Percentiles rank a stretch among this genome's conserved stretches.
Evolutionary conservation across 2,113 vertebrate species (phyloP).

Genomic region (Lucifuga dentata): DNA sequence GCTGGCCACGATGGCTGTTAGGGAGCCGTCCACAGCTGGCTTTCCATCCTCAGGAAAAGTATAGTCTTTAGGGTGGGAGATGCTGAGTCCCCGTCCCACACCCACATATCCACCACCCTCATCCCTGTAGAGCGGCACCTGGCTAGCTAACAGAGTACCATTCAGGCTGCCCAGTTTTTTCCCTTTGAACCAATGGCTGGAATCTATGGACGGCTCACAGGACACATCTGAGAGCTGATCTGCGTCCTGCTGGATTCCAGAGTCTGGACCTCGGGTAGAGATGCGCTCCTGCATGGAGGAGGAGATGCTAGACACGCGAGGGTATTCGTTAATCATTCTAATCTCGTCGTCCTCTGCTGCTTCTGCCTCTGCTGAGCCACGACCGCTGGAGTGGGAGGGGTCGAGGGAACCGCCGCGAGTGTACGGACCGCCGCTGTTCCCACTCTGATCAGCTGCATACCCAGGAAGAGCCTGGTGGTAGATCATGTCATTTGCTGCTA

Average conservation of each 20-base stretch:
- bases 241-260: slow-evolving; percentile 97
- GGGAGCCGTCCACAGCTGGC: slow-evolving; percentile 90
- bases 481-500: slow-evolving; percentile 86
- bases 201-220: slow-evolving; percentile 91
- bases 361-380: slow-evolving; percentile 91
- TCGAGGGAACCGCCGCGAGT: slow-evolving; percentile 93
- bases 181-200: slow-evolving; percentile 92
- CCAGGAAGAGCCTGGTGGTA: slow-evolving; percentile 96
- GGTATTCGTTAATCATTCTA: slow-evolving; percentile 98
- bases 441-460: slow-evolving; percentile 80
- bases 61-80: slow-evolving; percentile 92
- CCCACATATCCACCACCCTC: slow-evolving; percentile 89
- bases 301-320: slow-evolving; percentile 92
- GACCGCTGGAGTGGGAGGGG: slow-evolving; percentile 96
- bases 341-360: slow-evolving; percentile 98
- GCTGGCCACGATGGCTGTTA: slow-evolving; percentile 95
- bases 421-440: slow-evolving; percentile 82
- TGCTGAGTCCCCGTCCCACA: slow-evolving; percentile 88
- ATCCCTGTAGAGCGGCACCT: slow-evolving; percentile 89
- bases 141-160: slow-evolving; percentile 87
- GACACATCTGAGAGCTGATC: slow-evolving; percentile 97
- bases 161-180: slow-evolving; percentile 87
- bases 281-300: slow-evolving; percentile 94
- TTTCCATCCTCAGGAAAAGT: slow-evolving; percentile 95
- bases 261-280: slow-evolving; percentile 93